Evolutionary conservation across 30 jellyfish, hydroid and myxozoan genomes (phyloP).

Genomic region (Cassiopea andromeda): DNA sequence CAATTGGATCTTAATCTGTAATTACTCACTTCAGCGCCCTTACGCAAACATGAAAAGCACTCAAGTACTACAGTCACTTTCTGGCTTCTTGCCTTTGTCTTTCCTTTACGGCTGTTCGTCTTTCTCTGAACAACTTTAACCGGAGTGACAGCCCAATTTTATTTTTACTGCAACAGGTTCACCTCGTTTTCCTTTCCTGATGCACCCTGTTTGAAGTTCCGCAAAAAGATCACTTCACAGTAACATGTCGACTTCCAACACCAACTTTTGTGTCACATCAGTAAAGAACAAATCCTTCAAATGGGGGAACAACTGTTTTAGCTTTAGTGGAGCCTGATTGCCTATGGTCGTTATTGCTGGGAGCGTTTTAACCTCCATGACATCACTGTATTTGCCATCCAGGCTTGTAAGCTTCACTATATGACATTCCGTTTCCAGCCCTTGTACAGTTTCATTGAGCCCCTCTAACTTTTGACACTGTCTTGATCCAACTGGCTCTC

Average conservation of each 20-base stretch:
- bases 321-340: constrained; percentile 38
- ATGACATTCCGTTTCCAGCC: constrained; percentile 52
- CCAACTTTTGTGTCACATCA: constrained; percentile 12
- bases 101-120: too few relatives aligned
- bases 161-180: constrained; percentile 38
- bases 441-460: neutral
- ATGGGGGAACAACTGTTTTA: constrained; percentile 6
- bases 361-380: constrained; percentile 31
- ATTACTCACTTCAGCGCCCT: too few relatives aligned
- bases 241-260: constrained; percentile 29
- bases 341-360: constrained; percentile 60
- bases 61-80: too few relatives aligned
- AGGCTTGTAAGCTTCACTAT: neutral
- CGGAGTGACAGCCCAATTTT: constrained; percentile 21
- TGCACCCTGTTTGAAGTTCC: constrained; percentile 24
- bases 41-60: too few relatives aligned
- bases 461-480: constrained; percentile 21
- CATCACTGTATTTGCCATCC: neutral
- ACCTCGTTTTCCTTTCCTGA: constrained; percentile 26
- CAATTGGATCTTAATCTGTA: too few relatives aligned
- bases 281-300: constrained; percentile 36
- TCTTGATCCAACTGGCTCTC: constrained; percentile 1
- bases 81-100: too few relatives aligned
- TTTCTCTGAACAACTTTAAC: too few relatives aligned
- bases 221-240: constrained; percentile 63